phyloP scores from a whole-genome alignment of 1,140 invertebrate species.

The Caerostris darwini region DNA sequence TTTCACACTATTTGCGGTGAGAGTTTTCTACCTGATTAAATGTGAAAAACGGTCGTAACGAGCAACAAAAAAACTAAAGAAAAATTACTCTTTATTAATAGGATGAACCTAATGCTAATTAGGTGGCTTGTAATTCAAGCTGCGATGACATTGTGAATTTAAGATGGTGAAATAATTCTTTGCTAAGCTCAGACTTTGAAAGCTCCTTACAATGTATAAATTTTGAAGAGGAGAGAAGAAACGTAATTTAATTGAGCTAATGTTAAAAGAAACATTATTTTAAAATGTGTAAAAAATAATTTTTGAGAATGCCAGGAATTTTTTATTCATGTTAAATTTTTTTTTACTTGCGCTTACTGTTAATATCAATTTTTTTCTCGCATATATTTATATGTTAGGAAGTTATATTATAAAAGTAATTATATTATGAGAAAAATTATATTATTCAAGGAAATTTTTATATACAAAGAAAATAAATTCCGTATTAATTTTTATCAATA shows the following conservation, averaged over 20 bases:
- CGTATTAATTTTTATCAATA: too few species aligned
- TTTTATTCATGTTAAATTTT: too few species aligned
- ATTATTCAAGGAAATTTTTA: too few species aligned
- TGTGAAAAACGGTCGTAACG: constrained; percentile 32
- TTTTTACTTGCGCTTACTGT: too few species aligned
- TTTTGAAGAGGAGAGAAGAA: not conserved
- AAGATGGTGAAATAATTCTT: not conserved
- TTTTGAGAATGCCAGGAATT: too few species aligned
- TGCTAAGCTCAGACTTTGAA: not conserved
- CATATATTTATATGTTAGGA: too few species aligned
- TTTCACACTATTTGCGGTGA: constrained; percentile 3
- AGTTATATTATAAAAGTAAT: too few species aligned
- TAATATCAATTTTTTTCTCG: too few species aligned
- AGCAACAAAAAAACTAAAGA: not conserved
- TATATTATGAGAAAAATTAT: too few species aligned
- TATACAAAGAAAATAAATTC: too few species aligned
- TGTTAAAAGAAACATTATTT: too few species aligned
- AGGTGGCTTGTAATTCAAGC: not conserved
- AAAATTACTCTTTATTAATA: constrained; percentile 39
- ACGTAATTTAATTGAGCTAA: not conserved
- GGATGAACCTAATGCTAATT: constrained; percentile 30
- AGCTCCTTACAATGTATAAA: not conserved
- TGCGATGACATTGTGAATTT: not conserved
- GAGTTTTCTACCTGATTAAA: constrained; percentile 28
- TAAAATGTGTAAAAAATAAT: too few species aligned